Percentiles rank a stretch among this genome's conserved stretches.
Evolutionary conservation across 2,797 vertebrate species (phyloP).

Genomic region (Crax fasciolata): DNA sequence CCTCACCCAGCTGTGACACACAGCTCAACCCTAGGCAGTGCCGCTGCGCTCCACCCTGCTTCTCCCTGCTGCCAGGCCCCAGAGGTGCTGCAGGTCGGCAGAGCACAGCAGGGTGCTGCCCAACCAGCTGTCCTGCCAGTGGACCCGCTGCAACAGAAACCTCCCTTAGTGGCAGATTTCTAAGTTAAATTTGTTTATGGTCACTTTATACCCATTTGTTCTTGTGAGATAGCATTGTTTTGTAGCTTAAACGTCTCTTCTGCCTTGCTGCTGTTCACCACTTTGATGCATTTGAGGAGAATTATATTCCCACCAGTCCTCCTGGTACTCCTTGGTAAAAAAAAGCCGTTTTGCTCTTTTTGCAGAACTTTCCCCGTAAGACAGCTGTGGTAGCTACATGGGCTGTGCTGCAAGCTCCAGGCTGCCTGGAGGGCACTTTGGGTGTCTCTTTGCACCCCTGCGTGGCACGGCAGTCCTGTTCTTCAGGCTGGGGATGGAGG

Average conservation of each 20-base stretch:
- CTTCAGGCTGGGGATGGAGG: fast-evolving
- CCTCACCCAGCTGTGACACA: not conserved
- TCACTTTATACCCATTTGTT: not conserved
- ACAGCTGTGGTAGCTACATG: not conserved
- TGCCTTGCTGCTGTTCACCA: not conserved
- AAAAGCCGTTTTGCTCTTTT: not conserved
- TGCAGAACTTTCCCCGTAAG: not conserved
- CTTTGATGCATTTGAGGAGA: not conserved
- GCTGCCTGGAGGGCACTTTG: not conserved
- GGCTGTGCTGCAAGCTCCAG: too few species aligned
- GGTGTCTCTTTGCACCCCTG: too few species aligned
- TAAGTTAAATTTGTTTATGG: not conserved
- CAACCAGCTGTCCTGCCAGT: not conserved
- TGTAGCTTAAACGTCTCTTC: not conserved
- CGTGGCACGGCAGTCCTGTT: not conserved
- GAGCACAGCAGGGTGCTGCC: fast-evolving
- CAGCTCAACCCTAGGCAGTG: fast-evolving
- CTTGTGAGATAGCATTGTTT: not conserved
- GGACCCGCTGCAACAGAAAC: not conserved
- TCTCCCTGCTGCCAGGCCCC: not conserved
- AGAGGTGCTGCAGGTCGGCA: fast-evolving
- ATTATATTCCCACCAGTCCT: not conserved
- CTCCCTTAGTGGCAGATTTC: not conserved
- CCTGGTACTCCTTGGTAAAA: fast-evolving
- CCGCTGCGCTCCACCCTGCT: fast-evolving